A percentile compares a stretch with the other conserved stretches of the same genome.
phyloP scores from a whole-genome alignment of 2,797 vertebrate genomes.

The Nothura maculosa region DNA sequence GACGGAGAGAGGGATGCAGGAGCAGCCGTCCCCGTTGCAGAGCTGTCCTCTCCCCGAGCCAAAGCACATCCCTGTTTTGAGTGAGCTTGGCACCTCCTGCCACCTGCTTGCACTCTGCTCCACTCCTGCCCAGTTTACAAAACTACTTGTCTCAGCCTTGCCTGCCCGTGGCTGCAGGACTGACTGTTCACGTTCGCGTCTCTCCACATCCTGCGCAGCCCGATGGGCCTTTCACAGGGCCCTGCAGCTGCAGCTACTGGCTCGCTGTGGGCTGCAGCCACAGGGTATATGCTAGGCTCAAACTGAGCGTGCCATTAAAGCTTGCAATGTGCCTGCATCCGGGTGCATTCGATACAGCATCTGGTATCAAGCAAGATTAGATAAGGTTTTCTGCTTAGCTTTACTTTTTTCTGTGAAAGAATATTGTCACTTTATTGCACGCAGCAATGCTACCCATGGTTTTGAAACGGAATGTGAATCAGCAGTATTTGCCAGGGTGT shows the following conservation, averaged over 20 bases:
- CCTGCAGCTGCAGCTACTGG: background rate
- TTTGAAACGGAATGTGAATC: background rate
- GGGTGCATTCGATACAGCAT: conserved; percentile 40
- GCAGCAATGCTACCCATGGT: background rate
- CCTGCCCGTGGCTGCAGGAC: too few species aligned
- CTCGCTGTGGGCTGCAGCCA: background rate
- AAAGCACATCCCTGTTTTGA: too few species aligned
- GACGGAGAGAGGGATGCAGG: too few species aligned
- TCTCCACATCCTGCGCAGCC: too few species aligned
- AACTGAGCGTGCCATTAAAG: background rate
- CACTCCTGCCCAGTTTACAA: too few species aligned
- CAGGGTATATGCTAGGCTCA: background rate
- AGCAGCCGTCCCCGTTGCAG: too few species aligned
- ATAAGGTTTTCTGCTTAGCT: conserved; percentile 41
- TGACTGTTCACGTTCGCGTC: background rate
- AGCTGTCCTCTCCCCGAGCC: too few species aligned
- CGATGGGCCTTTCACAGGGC: background rate
- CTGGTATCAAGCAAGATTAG: conserved; percentile 54
- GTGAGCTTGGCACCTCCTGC: too few species aligned
- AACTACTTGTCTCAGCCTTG: too few species aligned
- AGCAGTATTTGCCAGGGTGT: conserved; percentile 27
- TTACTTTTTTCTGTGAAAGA: background rate
- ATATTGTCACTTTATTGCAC: background rate
- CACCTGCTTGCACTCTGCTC: too few species aligned
- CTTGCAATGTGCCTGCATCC: conserved; percentile 34